Base-by-base conservation (phyloP, 2,888 invertebrate genomes). In the Thereva nobilitata region DNA sequence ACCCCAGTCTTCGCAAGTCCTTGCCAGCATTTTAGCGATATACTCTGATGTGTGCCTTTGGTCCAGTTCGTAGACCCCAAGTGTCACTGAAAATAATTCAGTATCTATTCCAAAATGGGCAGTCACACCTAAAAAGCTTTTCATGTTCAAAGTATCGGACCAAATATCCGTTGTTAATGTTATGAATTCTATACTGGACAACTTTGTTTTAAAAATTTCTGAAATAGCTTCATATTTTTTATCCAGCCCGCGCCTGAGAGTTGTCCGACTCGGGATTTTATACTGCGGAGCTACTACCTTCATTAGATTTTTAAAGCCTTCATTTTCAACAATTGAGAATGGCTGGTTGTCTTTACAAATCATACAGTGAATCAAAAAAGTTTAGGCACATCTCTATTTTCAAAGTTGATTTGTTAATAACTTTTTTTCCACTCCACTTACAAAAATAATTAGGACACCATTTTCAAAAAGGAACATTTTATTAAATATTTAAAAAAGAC, bases 71-170 rank as follows among this genome's bases (percentile, higher is more conserved):
- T 68, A 66, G n/a, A 69, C 69, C 23, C 64, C 68, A 40, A 68
- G 38, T 40, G 65, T 53, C 10, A 69, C 64, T 47, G n/a, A n/a
- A n/a, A n/a, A n/a, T n/a, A n/a, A n/a, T n/a, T n/a, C n/a, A n/a
- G n/a, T n/a, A n/a, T n/a, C n/a, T n/a, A n/a, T n/a, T n/a, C n/a
- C 65, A 56, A 68, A 69, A 68, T 70, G 63, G 12, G 55, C 67
- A 35, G 69, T 71, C 42, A 68, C 41, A 41, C 57, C 57, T 41
- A 66, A 53, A 68, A 66, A 67, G 42, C 56, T 68, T 47, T 64
- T 53, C 68, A n/a, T n/a, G n/a, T 68, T 71, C 47, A 67, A 65
- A 41, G 68, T 64, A 53, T 68, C 67, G 34, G 59, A 54, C 69
- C 68, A 69, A 55, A 70, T 66, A 56, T 64, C 70, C 41, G 53